Evolutionary conservation across 2,888 invertebrate species (phyloP).

Genomic region (Orthonychiurus folsomi): DNA sequence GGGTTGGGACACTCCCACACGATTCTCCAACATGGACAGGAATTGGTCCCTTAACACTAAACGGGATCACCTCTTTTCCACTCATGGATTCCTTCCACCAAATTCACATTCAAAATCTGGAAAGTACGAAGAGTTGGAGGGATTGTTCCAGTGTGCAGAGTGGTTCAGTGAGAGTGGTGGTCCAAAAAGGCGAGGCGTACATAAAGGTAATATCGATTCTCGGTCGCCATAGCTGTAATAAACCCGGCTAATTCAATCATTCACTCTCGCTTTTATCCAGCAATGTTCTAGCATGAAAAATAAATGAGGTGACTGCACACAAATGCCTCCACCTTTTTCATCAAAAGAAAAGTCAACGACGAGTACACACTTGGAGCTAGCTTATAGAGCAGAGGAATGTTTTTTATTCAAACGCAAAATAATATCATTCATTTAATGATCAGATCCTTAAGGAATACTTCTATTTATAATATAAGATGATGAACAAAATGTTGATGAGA

Average conservation of each 20-base stretch:
- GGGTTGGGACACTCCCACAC: constrained; percentile 17
- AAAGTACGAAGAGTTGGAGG: background rate
- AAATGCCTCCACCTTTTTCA: constrained; percentile 41
- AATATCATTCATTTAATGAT: constrained; percentile 6
- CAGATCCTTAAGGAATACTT: constrained; percentile 3
- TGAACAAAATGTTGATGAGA: background rate
- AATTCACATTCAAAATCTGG: background rate
- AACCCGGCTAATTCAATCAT: background rate
- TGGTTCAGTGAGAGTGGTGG: background rate
- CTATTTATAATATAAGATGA: background rate
- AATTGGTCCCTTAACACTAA: constrained; percentile 37
- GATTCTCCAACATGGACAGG: constrained; percentile 25
- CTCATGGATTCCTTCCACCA: no score
- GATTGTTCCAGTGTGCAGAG: background rate
- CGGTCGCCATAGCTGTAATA: background rate
- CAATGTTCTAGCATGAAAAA: background rate
- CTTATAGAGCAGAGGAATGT: background rate
- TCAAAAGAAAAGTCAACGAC: background rate
- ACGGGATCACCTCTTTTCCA: constrained; percentile 32
- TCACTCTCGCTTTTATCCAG: background rate
- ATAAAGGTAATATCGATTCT: background rate
- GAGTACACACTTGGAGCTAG: background rate
- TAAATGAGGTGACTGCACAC: background rate
- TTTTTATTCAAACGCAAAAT: constrained; percentile 6
- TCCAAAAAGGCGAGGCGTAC: background rate